Base-by-base conservation (phyloP, 2,797 vertebrate genomes). In the Adelosebastes latens region DNA sequence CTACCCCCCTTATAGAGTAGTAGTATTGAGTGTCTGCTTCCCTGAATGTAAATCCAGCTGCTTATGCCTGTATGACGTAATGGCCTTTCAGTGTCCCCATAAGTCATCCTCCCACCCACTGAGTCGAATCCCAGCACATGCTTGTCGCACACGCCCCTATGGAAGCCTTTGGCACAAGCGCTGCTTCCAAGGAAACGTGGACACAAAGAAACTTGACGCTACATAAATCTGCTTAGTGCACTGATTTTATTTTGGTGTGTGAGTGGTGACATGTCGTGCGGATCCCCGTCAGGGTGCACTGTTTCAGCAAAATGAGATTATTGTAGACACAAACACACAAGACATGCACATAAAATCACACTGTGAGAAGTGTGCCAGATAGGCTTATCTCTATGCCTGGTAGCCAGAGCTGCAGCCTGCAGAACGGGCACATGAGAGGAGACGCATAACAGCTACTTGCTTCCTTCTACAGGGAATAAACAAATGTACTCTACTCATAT, bases 121-220 rank as follows among this genome's bases (percentile, higher is more conserved):
- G 53, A 65, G 73, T 64, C 14, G 10, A 79, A 88, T 78, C 70
- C 66, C 68, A 72, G 72, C 71, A 52, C 77, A 84, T 81, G 65
- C 66, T 70, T 80, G 87, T 14, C 61, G 77, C 80, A 63, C 79
- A 77, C 22, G 3, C 42, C 71, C 63, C 58, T 27, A 16, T 76
- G 76, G 68, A 73, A 74, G 69, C 75, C 63, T 70, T 49, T 7
- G 49, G 79, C 79, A 65, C 74, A 68, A 56, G 60, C 13, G 5
- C 49, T 20, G 68, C 73, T 75, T 75, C 84, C 65, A 82, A 67
- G 78, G 73, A 81, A 83, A 81, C 79, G 13, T 22, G 25, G 53
- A 59, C 74, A 70, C 77, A 86, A 61, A 84, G 90, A 89, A 91
- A 91, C 87, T 22, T 62, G 60, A 89, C 31, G 64, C 84, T 75